phyloP scores from a whole-genome alignment of 2,797 vertebrate species.

The Naso thynnoides region DNA sequence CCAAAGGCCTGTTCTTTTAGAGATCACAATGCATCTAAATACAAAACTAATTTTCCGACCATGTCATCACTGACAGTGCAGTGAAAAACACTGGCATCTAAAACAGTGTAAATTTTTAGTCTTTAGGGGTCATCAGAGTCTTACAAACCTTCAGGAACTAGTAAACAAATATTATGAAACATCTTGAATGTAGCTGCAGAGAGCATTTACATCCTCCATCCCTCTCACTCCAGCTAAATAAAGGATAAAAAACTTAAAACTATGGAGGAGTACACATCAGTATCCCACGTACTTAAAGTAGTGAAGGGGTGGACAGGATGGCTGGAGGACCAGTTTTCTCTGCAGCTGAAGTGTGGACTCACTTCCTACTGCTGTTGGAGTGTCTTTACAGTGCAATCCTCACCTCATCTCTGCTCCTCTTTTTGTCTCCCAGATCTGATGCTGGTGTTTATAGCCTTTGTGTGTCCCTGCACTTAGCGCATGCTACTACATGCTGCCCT shows the following conservation, averaged over 20 bases:
- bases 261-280: constrained; percentile 44
- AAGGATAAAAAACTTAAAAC: constrained; percentile 50
- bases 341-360: constrained; percentile 36
- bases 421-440: constrained; percentile 7
- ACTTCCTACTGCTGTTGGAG: constrained; percentile 38
- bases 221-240: constrained; percentile 57
- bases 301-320: constrained; percentile 48
- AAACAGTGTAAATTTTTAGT: too few relatives aligned
- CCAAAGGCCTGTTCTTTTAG: too few relatives aligned
- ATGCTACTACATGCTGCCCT: constrained; percentile 46
- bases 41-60: too few relatives aligned
- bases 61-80: too few relatives aligned
- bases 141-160: background rate
- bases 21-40: too few relatives aligned
- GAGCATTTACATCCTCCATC: constrained; percentile 41
- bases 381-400: constrained; percentile 24
- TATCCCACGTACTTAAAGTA: constrained; percentile 60
- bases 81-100: too few relatives aligned
- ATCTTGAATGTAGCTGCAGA: constrained; percentile 21
- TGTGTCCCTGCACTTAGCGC: constrained; percentile 43
- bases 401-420: constrained; percentile 20
- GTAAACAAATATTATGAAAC: constrained; percentile 33
- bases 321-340: constrained; percentile 47
- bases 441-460: constrained; percentile 26
- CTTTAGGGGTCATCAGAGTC: background rate